Conservation (phyloP, 2,888 invertebrate species). For the Tubulanus polymorphus region DNA sequence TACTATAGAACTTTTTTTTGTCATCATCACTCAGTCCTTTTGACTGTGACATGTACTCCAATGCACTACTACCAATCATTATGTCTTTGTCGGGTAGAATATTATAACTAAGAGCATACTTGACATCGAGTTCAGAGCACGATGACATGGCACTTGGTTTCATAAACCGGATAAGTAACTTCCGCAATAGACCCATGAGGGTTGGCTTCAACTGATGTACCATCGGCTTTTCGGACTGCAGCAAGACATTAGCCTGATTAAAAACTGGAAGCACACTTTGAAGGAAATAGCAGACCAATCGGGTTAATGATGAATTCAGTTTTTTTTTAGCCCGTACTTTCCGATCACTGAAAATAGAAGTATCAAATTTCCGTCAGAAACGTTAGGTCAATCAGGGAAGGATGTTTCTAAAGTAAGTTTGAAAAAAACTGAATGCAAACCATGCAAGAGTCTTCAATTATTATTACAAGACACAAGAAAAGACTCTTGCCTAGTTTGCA, state of each 20-base stretch:
- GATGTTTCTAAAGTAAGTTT: no score
- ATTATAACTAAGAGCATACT: not conserved
- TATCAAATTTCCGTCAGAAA: no score
- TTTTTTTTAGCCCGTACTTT: not conserved
- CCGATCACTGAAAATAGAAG: conserved; percentile 1
- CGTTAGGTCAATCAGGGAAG: no score
- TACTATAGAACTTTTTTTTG: not conserved
- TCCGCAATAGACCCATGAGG: not conserved
- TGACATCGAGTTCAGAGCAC: no score
- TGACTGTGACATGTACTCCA: not conserved
- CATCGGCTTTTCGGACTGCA: conserved; percentile 9
- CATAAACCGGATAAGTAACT: conserved; percentile 7
- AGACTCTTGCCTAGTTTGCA: no score
- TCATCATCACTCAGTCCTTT: not conserved
- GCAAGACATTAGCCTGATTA: conserved; percentile 7
- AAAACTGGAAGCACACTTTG: conserved; percentile 6
- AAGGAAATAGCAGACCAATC: conserved; percentile 7
- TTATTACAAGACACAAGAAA: no score
- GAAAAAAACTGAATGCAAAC: no score
- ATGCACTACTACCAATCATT: conserved; percentile 3
- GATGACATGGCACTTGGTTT: conserved; percentile 9
- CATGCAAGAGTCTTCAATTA: no score
- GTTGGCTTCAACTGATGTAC: conserved; percentile 4
- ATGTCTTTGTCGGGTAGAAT: not conserved
- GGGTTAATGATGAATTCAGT: not conserved